These are phyloP conservation scores for Cheilosia soror DNA, from an alignment of 2,888 invertebrate species.

Conservation along the genomic window DNA sequence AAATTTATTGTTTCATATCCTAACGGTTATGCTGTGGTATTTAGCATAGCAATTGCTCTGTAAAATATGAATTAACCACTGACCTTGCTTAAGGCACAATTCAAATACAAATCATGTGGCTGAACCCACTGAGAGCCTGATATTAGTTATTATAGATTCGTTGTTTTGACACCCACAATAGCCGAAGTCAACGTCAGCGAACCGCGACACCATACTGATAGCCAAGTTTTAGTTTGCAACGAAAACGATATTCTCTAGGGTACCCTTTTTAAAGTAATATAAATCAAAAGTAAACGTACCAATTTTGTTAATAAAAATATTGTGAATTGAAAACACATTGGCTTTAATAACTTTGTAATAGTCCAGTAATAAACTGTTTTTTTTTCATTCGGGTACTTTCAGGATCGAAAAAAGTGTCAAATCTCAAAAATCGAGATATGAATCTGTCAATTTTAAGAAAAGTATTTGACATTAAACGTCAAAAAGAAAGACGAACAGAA, in stretches of 20 bases:
- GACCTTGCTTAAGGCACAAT: conserved; percentile 67
- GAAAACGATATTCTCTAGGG: conserved; percentile 26
- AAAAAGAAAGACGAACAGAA: too few relatives aligned
- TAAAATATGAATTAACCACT: conserved; percentile 68
- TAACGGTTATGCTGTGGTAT: conserved; percentile 51
- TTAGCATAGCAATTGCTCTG: conserved; percentile 47
- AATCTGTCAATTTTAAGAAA: too few relatives aligned
- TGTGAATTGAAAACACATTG: not conserved
- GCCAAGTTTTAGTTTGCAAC: conserved; percentile 1
- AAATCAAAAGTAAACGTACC: conserved; percentile 39
- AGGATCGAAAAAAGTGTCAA: too few relatives aligned
- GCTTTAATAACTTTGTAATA: not conserved
- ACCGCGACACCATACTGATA: conserved; percentile 61
- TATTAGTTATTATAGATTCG: conserved; percentile 63
- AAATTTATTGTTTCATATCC: conserved; percentile 61
- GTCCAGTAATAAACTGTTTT: too few relatives aligned
- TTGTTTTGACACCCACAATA: conserved; percentile 71
- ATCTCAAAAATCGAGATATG: too few relatives aligned
- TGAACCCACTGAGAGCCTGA: conserved; percentile 41
- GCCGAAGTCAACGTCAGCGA: conserved; percentile 49
- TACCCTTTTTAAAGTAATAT: conserved; percentile 16
- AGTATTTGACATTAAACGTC: too few relatives aligned
- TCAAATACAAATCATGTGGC: conserved; percentile 42
- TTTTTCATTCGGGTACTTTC: too few relatives aligned
- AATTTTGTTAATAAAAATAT: not conserved